Conservation (phyloP, 2,113 vertebrate genomes). For the Phylloscopus whistleri region DNA sequence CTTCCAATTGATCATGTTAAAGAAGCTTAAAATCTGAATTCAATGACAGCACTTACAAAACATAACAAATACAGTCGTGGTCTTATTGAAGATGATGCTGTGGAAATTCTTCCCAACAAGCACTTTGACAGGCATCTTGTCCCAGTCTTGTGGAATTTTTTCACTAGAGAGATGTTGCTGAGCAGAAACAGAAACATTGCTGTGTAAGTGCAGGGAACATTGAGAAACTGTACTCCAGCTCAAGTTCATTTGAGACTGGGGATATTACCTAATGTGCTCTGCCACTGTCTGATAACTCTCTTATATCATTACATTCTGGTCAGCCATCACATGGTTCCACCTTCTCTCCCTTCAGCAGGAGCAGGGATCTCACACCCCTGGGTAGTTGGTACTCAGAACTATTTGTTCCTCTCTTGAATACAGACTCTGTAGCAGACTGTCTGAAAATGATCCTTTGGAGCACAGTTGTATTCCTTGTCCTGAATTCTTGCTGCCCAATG, state of each 20-base stretch:
- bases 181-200: slow-evolving; percentile 27
- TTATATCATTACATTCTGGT: background rate
- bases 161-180: slow-evolving; percentile 86
- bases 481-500: background rate
- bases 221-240: background rate
- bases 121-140: slow-evolving; percentile 83
- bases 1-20: background rate
- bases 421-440: background rate
- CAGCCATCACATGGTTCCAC: background rate
- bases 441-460: background rate
- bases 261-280: background rate
- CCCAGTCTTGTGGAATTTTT: slow-evolving; percentile 85
- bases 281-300: background rate
- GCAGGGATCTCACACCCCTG: background rate
- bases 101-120: slow-evolving; percentile 90
- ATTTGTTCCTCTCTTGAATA: background rate
- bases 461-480: background rate
- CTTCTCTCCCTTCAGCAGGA: background rate
- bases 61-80: slow-evolving; percentile 84
- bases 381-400: fast-evolving
- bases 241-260: background rate
- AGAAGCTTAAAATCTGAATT: background rate
- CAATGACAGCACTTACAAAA: slow-evolving; percentile 81
- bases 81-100: slow-evolving; percentile 80
- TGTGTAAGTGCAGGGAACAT: background rate